These are phyloP conservation scores for Penaeus vannamei DNA, from an alignment of 1,140 invertebrate species.

Conservation along the genomic window DNA sequence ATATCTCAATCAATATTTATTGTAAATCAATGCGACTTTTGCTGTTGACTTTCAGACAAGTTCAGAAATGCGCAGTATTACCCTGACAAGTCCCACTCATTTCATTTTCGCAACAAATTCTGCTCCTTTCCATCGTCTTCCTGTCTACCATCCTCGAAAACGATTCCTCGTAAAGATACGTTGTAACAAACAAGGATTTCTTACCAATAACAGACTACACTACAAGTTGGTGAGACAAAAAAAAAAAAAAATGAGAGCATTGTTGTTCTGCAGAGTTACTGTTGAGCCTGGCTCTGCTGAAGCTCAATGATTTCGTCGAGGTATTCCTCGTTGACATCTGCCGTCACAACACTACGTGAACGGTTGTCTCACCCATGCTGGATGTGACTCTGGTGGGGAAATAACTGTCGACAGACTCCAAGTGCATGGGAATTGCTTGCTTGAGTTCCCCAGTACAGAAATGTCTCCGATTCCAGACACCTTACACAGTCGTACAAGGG, in stretches of 20 bases:
- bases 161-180: slow-evolving; percentile 31
- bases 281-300: slow-evolving; percentile 40
- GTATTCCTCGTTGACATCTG: neutral
- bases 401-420: slow-evolving; percentile 27
- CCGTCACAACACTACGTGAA: neutral
- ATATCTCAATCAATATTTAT: neutral
- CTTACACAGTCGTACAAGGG: slow-evolving; percentile 58
- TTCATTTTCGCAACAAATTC: slow-evolving; percentile 25
- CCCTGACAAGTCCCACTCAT: slow-evolving; percentile 43
- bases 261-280: slow-evolving; percentile 40
- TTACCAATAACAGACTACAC: slow-evolving; percentile 45
- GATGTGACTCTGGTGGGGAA: neutral
- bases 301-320: slow-evolving; percentile 32
- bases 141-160: slow-evolving; percentile 40
- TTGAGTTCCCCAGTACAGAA: slow-evolving; percentile 51
- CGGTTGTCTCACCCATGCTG: neutral
- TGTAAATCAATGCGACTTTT: slow-evolving; percentile 19
- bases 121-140: slow-evolving; percentile 41
- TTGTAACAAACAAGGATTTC: slow-evolving; percentile 34
- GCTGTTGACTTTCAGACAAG: neutral
- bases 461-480: slow-evolving; percentile 44
- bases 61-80: slow-evolving; percentile 25
- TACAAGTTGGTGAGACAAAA: slow-evolving; percentile 34
- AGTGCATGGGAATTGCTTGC: slow-evolving; percentile 53
- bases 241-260: neutral